Evolutionary conservation across 1,140 invertebrate genomes (phyloP).

Genomic region (Drosophila punjabiensis): DNA sequence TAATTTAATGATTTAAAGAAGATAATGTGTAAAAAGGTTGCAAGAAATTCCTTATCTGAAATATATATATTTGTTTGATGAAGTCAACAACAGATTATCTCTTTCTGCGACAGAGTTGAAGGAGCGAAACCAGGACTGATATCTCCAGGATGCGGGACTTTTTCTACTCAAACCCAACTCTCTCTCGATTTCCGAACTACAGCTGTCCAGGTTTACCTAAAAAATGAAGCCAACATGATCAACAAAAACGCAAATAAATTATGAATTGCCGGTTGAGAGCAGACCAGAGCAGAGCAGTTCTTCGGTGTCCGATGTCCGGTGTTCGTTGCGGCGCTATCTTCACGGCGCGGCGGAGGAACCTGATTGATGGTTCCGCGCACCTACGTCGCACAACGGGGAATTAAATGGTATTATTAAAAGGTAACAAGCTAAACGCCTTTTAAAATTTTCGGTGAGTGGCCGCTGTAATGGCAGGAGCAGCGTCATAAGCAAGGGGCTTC

Average conservation of each 20-base stretch:
- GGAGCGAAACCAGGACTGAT: not conserved
- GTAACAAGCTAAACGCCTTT: conserved; percentile 83
- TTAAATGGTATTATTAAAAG: conserved; percentile 83
- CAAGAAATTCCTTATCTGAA: not conserved
- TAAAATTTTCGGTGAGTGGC: conserved; percentile 71
- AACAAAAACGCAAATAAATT: conserved; percentile 72
- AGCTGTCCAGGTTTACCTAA: conserved; percentile 56
- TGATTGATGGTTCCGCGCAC: conserved; percentile 79
- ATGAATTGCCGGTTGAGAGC: conserved; percentile 65
- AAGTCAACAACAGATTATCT: not conserved
- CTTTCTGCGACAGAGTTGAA: not conserved
- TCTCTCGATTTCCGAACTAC: conserved; percentile 19
- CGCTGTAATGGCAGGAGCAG: conserved; percentile 46
- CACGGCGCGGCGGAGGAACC: conserved; percentile 22
- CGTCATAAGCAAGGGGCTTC: conserved; percentile 23
- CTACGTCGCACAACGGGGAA: conserved; percentile 72
- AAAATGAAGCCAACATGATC: conserved; percentile 72
- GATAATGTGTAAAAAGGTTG: not conserved
- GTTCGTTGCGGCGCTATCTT: conserved; percentile 62
- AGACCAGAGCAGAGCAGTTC: not conserved
- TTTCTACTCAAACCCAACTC: not conserved
- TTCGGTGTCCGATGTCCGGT: conserved; percentile 18
- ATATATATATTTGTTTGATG: not conserved
- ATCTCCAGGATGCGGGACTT: conserved; percentile 10
- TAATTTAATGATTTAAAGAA: not conserved